Evolutionary conservation across 2,888 invertebrate species (phyloP), one percentile per base, ranked within the genome.

Genomic region (Andrena bicolor): DNA sequence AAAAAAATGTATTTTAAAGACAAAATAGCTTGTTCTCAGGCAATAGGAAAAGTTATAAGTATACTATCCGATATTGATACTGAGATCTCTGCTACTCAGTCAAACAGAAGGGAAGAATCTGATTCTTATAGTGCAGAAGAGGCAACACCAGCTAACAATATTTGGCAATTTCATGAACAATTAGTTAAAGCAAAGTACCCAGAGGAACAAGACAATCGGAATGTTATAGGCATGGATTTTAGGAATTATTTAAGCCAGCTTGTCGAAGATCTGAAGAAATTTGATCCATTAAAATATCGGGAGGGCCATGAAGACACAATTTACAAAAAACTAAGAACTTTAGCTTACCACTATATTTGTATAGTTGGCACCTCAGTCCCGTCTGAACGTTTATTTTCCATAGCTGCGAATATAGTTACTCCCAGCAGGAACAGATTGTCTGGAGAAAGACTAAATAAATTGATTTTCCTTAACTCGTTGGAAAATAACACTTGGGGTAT

Each of bases 371-470:
- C 28, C 1, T 65, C 48, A 48, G 65, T 65, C 23, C 49, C 28
- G 13, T 65, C 48, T 26, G 49, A 65, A 26, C 41, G 65, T 8
- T 8, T 65, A 2, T 49, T 49, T 65, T 65, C 65, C 16, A 4
- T 65, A 65, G 65, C 65, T 51, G 16, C n/a, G 28, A 63, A 51
- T 51, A 51, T 51, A n/a, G 51, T 20, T 51, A 51, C 51, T 51
- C 51, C 20, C 7, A 2, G 20, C 8, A 51, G 51, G 20, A 51
- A 51, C 20, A 51, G 51, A 51, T 51, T 51, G 20, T 20, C 51
- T 51, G 51, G 51, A 51, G 20, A 51, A 20, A 51, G 7, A 51
- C n/a, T 51, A 51, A 51, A 51, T 51, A 51, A 51, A 20, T 49
- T 51, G 8, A 51, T 51, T 51, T 51, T 51, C 51, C 2, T 51